These are phyloP conservation scores for Minunthozetes semirufus DNA, from an alignment of 2,888 invertebrate genomes.

Conservation along the genomic window DNA sequence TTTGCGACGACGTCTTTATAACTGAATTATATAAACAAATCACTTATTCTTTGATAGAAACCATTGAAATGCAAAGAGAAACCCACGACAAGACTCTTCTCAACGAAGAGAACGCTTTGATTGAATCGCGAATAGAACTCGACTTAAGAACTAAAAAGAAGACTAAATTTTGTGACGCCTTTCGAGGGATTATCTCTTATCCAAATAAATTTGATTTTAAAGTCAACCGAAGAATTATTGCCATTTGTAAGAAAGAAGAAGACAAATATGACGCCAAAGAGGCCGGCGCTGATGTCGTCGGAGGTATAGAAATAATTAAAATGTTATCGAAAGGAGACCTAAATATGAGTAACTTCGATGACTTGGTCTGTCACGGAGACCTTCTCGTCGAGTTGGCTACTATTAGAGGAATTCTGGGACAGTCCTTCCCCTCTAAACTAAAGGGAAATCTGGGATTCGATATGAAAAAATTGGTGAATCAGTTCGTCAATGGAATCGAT, in stretches of 20 bases:
- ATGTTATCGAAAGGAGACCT: constrained; percentile 52
- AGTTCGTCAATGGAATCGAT: constrained; percentile 63
- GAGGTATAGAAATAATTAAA: constrained; percentile 65
- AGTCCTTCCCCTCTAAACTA: constrained; percentile 61
- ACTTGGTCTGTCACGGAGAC: constrained; percentile 68
- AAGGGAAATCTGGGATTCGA: constrained; percentile 61
- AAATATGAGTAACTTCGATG: constrained; percentile 59
- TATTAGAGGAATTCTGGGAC: constrained; percentile 69
- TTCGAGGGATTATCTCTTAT: constrained; percentile 60
- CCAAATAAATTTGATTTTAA: constrained; percentile 65
- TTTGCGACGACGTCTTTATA: constrained; percentile 59
- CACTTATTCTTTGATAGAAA: constrained; percentile 64
- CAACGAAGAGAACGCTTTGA: constrained; percentile 64
- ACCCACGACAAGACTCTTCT: constrained; percentile 74
- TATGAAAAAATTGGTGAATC: constrained; percentile 57
- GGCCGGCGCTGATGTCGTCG: constrained; percentile 66
- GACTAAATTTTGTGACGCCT: constrained; percentile 60
- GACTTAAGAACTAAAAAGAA: constrained; percentile 68
- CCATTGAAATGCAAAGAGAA: constrained; percentile 68
- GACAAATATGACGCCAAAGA: constrained; percentile 57
- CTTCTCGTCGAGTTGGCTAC: constrained; percentile 68
- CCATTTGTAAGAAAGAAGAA: constrained; percentile 60
- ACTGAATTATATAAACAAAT: constrained; percentile 56
- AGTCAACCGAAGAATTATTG: constrained; percentile 62
- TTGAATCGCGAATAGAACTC: constrained; percentile 66